A percentile compares a stretch with the other conserved stretches of the same genome.
These are phyloP conservation scores for Xyrauchen texanus DNA, from an alignment of 2,113 vertebrate species.

Conservation along the genomic window DNA sequence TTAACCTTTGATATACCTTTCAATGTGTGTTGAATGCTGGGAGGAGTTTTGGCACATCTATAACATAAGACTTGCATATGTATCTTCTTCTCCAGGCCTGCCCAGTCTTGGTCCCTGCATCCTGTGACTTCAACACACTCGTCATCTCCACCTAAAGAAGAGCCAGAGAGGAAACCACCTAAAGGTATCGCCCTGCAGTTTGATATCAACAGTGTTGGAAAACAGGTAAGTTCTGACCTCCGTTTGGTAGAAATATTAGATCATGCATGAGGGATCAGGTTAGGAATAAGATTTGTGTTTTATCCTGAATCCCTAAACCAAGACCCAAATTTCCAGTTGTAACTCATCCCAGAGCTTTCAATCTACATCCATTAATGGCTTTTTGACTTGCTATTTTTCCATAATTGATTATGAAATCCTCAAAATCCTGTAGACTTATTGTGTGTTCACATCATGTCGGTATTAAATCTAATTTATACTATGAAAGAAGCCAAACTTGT, in stretches of 20 bases:
- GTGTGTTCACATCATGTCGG: no score
- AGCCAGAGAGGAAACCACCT: constrained; percentile 85
- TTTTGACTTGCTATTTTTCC: no score
- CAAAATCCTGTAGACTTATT: no score
- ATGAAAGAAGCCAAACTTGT: no score
- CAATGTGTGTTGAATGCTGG: background rate
- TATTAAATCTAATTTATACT: no score
- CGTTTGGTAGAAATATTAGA: no score
- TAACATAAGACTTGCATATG: background rate
- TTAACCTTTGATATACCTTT: background rate
- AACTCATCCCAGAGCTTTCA: background rate
- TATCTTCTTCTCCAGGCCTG: constrained; percentile 71
- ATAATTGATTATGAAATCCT: no score
- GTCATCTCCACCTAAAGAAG: constrained; percentile 74
- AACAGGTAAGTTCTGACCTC: constrained; percentile 79
- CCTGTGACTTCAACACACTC: constrained; percentile 69
- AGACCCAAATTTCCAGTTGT: background rate
- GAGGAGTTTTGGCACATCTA: background rate
- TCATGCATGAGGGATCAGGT: background rate
- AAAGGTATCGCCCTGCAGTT: constrained; percentile 95
- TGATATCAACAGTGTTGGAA: constrained; percentile 96
- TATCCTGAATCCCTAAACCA: background rate
- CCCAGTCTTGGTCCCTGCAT: constrained; percentile 83
- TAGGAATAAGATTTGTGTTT: background rate
- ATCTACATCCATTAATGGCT: no score